Base-by-base conservation (phyloP, 1,140 invertebrate genomes). In the Proales similis region DNA sequence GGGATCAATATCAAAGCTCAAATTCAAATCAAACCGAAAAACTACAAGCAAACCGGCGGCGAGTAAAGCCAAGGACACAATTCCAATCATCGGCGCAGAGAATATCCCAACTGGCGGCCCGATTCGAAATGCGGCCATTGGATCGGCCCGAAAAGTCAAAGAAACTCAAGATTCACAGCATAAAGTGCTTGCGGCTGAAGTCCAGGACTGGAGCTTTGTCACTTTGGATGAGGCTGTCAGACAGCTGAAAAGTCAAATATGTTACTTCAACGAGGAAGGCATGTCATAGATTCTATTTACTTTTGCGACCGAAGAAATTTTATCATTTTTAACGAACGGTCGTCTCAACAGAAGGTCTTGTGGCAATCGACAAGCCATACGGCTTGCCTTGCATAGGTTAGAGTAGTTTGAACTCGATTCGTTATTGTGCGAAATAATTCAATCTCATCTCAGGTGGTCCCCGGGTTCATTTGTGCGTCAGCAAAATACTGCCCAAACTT, bases 381-480 rank as follows among this genome's bases (percentile, higher is more conserved):
- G 60, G 60, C 6, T 26, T 63, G 17, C 29, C 60, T 1, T 48
- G 36, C 14, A 63, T 63, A 22, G 39, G 43, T 63, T n/a, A 63
- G 30, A 14, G 20, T 2, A 32, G 17, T 24, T 33, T 20, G 27
- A 19, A 20, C 11, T n/a, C 4, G 22, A 48, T 14, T 36, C 27
- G 27, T 33, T 17, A 22, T 24, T n/a, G 12, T 26, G 2, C 2
- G 2, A 17, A 46, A 61, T 30, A 5, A 24, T 43, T 17, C 12
- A 27, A n/a, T 39, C 0, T n/a, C 20, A 32, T 43, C 20, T 42
- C 22, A 72, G 71, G 68, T 36, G 73, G 72, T n/a, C 69, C 71
- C 30, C 67, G 69, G 33, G 68, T 72, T 30, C 65, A 67, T 14
- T 67, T 77, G 33, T 71, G 68, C 42, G 64, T 79, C 11, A 68